A percentile compares a stretch with the other conserved stretches of the same genome.
Conservation (phyloP, 2,113 vertebrate species). For the Pseudolaguvia tuberculata region DNA sequence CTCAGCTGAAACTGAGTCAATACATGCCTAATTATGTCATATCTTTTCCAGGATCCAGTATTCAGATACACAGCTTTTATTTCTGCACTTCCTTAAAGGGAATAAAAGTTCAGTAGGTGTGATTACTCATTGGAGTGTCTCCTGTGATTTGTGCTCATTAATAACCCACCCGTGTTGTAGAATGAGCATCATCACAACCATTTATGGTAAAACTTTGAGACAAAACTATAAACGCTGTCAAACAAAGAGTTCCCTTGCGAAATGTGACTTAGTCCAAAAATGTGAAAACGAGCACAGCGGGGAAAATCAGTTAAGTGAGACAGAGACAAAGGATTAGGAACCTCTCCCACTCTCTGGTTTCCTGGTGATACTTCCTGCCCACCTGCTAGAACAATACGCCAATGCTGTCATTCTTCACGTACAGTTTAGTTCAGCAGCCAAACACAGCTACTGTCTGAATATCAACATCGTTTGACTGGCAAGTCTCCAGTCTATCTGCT, state of each 20-base stretch:
- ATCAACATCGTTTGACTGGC: conserved; percentile 50
- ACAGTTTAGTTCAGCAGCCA: conserved; percentile 50
- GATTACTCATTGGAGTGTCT: conserved; percentile 2
- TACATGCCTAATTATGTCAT: conserved; percentile 55
- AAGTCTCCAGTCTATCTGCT: conserved; percentile 39
- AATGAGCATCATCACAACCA: neutral
- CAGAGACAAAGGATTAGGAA: conserved; percentile 52
- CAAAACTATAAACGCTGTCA: neutral
- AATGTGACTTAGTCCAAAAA: neutral
- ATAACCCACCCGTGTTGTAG: neutral
- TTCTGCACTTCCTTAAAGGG: neutral
- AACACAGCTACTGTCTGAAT: conserved; percentile 53
- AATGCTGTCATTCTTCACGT: conserved; percentile 56
- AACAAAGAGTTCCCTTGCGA: neutral
- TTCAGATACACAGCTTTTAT: neutral
- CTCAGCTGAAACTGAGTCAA: conserved; percentile 30
- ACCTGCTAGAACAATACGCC: conserved; percentile 67
- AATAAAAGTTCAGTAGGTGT: neutral
- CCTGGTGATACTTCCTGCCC: conserved; percentile 69
- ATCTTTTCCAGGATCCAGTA: conserved; percentile 44
- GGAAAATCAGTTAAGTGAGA: conserved; percentile 36
- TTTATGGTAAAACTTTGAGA: neutral
- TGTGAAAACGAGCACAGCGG: neutral
- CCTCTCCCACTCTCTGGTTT: conserved; percentile 57
- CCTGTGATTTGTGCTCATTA: conserved; percentile 8